These are phyloP conservation scores for Drosophila bipectinata DNA, from an alignment of 1,140 invertebrate species.

Conservation along the genomic window DNA sequence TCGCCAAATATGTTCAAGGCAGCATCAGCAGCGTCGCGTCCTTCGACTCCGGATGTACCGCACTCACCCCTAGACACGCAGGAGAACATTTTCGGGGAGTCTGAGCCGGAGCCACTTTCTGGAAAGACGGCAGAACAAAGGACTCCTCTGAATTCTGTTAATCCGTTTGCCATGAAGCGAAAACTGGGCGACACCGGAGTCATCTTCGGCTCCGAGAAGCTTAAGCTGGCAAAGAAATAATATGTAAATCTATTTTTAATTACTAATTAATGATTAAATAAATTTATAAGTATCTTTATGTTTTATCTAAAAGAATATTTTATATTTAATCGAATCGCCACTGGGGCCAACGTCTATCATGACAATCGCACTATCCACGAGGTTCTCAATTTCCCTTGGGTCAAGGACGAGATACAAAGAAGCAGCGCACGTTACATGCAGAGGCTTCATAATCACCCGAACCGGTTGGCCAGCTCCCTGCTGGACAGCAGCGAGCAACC, in stretches of 20 bases:
- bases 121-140: slow-evolving; percentile 49
- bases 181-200: slow-evolving; percentile 72
- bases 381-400: too few species aligned
- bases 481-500: too few species aligned
- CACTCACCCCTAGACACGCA: slow-evolving; percentile 53
- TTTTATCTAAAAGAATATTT: too few species aligned
- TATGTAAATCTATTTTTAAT: not conserved
- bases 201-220: slow-evolving; percentile 73
- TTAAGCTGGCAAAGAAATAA: slow-evolving; percentile 74
- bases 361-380: too few species aligned
- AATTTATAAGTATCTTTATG: too few species aligned
- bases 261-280: too few species aligned
- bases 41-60: slow-evolving; percentile 49
- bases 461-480: too few species aligned
- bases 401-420: too few species aligned
- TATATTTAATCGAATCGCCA: too few species aligned
- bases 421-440: too few species aligned
- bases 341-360: too few species aligned
- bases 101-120: slow-evolving; percentile 42
- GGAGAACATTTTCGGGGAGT: slow-evolving; percentile 69
- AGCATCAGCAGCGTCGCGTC: slow-evolving; percentile 34
- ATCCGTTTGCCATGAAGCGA: slow-evolving; percentile 79
- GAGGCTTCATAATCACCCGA: too few species aligned
- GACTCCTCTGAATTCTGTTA: slow-evolving; percentile 64
- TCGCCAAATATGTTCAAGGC: slow-evolving; percentile 69